phyloP scores from a whole-genome alignment of 37 sponge, comb jelly and placozoan species.

The Halichondria panicea region DNA sequence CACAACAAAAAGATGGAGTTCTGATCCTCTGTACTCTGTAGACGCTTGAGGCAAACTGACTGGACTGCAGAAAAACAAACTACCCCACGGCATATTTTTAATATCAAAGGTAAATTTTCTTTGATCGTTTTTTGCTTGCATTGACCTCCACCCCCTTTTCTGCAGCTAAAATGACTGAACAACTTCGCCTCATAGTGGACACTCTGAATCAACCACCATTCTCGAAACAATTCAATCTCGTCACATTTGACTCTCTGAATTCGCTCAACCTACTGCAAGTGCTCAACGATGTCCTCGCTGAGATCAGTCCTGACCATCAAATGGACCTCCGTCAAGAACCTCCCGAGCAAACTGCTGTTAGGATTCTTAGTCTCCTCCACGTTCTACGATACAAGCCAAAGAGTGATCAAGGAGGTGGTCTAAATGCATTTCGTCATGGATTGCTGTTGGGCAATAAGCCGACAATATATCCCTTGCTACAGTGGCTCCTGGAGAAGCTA shows the following conservation, averaged over 20 bases:
- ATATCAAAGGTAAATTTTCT: too few species aligned
- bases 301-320: conserved; percentile 88
- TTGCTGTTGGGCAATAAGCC: conserved; percentile 79
- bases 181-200: conserved; percentile 88
- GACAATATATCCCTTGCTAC: conserved; percentile 77
- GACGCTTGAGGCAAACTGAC: too few species aligned
- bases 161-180: conserved; percentile 88
- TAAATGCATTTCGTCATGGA: conserved; percentile 78
- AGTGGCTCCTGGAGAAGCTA: conserved; percentile 76
- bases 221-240: conserved; percentile 70
- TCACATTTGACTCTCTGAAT: conserved; percentile 92
- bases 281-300: conserved; percentile 94
- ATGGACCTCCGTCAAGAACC: conserved; percentile 94
- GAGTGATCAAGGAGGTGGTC: conserved; percentile 42
- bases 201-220: conserved; percentile 86
- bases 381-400: conserved; percentile 90
- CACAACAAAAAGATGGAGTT: conserved; percentile 48
- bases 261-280: conserved; percentile 87
- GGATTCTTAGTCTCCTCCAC: conserved; percentile 85
- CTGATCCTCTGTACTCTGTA: too few species aligned
- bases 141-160: too few species aligned
- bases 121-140: too few species aligned
- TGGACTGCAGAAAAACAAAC: too few species aligned
- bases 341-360: conserved; percentile 90
- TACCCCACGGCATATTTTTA: too few species aligned